Base-by-base conservation (phyloP, 1,140 invertebrate genomes). In the Papilio polyxenes region DNA sequence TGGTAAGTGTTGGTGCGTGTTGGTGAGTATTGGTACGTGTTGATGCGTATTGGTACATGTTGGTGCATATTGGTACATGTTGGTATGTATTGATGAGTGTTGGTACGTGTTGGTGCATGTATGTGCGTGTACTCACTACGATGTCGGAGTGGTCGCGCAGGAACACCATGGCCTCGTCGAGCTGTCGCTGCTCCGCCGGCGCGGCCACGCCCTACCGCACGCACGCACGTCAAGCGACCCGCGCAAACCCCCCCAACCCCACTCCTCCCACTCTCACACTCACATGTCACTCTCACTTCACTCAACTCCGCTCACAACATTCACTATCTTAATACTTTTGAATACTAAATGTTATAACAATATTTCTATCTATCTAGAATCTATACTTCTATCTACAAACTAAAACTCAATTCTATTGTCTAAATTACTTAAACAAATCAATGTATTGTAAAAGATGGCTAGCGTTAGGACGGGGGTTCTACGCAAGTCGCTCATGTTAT, bases 121-220 rank as follows among this genome's bases (percentile, higher is more conserved):
- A 6, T 44, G 10, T 20, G 8, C 75, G 20, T 51, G 82, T 92
- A 95, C 95, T 95, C 87, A 96, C 96, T 92, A 95, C 96, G 88
- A 96, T 95, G 95, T 98, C 97, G 91, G 96, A 96, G 92, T 98
- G 97, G 92, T 98, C 97, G 90, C 97, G 95, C 90, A 98, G 96
- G 93, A 98, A 97, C 91, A 97, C 97, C 95, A 98, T 98, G 86
- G 98, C 97, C 95, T 98, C 97, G 95, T 98, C 97, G 92, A 98
- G 96, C 93, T 97, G 96, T 92, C 98, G 96, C 93, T 97, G 96
- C 95, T 97, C 97, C 88, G 97, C 96, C 92, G 95, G 95, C 85
- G 96, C 96, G 94, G 95, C 95, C 85, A 96, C 96, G 94, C 96
- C 95, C 96, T 97, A 88, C 49, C 85, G 65, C 80, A 83, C 83